Evolutionary conservation across 2,113 vertebrate genomes (phyloP).

Genomic region (Eurypyga helias): DNA sequence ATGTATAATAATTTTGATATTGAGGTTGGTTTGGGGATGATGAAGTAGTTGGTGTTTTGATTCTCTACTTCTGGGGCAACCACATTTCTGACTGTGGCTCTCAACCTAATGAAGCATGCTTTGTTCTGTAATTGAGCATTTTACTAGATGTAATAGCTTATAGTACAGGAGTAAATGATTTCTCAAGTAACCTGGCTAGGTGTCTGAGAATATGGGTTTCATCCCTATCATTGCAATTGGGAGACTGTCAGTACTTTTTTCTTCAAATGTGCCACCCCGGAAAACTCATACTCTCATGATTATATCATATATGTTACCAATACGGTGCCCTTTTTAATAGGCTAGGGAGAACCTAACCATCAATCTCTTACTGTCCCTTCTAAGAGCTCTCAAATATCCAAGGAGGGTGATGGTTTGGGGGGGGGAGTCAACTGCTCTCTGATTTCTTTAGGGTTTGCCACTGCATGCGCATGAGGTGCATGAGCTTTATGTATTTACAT

Average conservation of each 20-base stretch:
- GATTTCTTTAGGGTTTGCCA: background rate
- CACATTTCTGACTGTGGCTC: background rate
- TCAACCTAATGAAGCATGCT: background rate
- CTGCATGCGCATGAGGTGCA: background rate
- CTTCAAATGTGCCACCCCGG: background rate
- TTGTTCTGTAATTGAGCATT: background rate
- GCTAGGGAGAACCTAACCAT: background rate
- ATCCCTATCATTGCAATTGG: background rate
- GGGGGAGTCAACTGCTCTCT: background rate
- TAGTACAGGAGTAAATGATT: background rate
- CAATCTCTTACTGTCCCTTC: background rate
- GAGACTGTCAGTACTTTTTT: background rate
- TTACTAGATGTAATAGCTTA: background rate
- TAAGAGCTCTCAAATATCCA: background rate
- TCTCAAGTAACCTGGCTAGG: background rate
- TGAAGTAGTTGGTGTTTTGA: background rate
- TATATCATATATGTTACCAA: background rate
- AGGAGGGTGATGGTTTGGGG: background rate
- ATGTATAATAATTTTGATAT: background rate
- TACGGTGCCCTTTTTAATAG: background rate
- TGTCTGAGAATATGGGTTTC: background rate
- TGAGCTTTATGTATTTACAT: background rate
- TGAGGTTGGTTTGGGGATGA: background rate
- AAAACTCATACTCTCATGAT: background rate
- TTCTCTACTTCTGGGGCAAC: background rate